Conservation (phyloP, 2,888 invertebrate genomes). For the Chydorus sphaericus region DNA sequence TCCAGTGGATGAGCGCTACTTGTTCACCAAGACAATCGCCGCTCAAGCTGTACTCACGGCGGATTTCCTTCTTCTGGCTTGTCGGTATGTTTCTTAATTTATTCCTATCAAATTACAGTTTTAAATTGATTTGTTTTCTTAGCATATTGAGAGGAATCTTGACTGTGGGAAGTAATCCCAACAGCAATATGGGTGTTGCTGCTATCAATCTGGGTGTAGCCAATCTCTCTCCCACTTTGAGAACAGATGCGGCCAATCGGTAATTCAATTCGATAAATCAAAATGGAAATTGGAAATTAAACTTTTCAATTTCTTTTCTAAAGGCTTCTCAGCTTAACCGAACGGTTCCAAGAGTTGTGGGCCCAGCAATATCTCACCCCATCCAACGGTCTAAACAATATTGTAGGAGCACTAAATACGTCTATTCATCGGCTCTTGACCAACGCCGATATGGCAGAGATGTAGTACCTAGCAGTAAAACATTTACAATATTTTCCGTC, state of each 20-base stretch:
- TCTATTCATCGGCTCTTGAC: not conserved
- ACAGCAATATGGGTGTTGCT: constrained; percentile 38
- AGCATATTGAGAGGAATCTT: constrained; percentile 41
- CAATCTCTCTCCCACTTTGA: constrained; percentile 43
- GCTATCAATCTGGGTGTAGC: constrained; percentile 44
- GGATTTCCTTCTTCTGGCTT: constrained; percentile 42
- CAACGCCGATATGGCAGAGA: not conserved
- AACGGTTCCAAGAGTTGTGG: constrained; percentile 11
- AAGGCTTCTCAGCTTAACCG: constrained; percentile 8
- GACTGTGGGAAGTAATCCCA: constrained; percentile 39
- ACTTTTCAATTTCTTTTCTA: not conserved
- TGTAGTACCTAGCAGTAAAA: too few species aligned
- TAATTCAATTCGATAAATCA: constrained; percentile 20
- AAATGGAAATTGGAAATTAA: not conserved
- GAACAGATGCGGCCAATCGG: constrained; percentile 50
- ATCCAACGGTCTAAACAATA: not conserved
- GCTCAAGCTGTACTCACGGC: constrained; percentile 36
- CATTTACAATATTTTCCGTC: too few species aligned
- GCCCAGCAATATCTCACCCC: constrained; percentile 1
- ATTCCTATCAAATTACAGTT: not conserved
- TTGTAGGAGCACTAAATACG: not conserved
- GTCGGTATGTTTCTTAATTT: constrained; percentile 27
- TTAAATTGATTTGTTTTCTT: constrained; percentile 19
- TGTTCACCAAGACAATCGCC: not conserved
- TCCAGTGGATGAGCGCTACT: constrained; percentile 26